A percentile compares a stretch with the other conserved stretches of the same genome.
These are phyloP conservation scores for Murina feae DNA, from an alignment of 2,113 vertebrate species.

Conservation along the genomic window DNA sequence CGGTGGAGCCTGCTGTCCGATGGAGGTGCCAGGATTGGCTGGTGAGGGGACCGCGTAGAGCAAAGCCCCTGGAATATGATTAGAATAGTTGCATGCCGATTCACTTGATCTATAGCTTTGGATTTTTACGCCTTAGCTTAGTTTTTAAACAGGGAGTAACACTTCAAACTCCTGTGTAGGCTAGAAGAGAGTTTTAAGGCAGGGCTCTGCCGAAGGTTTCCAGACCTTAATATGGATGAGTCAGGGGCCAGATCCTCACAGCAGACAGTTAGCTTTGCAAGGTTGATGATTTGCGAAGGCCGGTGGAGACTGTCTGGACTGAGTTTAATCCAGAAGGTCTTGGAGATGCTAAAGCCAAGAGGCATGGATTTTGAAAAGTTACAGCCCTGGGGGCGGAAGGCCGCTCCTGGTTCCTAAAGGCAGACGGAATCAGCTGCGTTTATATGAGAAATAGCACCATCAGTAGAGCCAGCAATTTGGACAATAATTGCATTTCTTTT, in stretches of 20 bases:
- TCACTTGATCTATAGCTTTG: neutral
- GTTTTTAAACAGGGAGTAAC: neutral
- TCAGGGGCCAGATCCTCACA: neutral
- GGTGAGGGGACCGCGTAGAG: neutral
- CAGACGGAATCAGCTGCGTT: neutral
- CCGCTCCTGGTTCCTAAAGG: neutral
- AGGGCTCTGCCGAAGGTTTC: neutral
- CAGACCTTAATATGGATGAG: neutral
- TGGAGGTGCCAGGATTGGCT: neutral
- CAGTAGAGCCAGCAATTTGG: neutral
- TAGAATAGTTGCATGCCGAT: neutral
- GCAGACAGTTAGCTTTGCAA: neutral
- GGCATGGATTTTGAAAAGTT: neutral
- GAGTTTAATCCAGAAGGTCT: neutral
- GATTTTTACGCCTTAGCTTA: neutral
- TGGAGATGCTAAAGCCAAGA: neutral
- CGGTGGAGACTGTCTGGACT: neutral
- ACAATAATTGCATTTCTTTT: neutral
- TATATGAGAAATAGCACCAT: neutral
- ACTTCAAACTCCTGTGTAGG: neutral
- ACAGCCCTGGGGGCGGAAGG: neutral
- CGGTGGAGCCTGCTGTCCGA: neutral
- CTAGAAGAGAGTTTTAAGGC: neutral
- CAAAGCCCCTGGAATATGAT: neutral
- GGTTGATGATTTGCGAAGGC: neutral